Percentiles rank a stretch among this genome's conserved stretches.
Evolutionary conservation across 2,113 vertebrate species (phyloP).

Genomic region (Tyto alba): DNA sequence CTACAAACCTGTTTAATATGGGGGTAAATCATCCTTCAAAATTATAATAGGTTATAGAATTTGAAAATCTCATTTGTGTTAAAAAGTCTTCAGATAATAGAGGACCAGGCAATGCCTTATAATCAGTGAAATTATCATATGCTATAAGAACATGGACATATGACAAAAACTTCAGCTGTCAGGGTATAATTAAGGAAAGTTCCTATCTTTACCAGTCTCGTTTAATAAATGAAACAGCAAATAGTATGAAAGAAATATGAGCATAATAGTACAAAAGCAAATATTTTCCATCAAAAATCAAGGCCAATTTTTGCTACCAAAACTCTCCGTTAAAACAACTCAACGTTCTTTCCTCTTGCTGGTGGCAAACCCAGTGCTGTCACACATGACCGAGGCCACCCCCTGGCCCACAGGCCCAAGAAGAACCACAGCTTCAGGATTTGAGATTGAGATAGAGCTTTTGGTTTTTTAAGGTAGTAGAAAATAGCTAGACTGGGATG

Average conservation of each 20-base stretch:
- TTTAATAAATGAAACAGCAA: not conserved
- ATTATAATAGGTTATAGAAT: not conserved
- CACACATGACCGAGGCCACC: accelerated
- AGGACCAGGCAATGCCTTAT: not conserved
- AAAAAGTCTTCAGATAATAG: not conserved
- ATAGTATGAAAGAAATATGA: not conserved
- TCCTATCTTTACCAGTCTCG: not conserved
- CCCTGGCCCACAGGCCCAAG: accelerated
- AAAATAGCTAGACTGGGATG: not conserved
- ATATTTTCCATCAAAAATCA: not conserved
- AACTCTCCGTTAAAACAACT: not conserved
- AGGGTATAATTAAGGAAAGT: not conserved
- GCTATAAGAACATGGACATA: not conserved
- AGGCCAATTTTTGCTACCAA: not conserved
- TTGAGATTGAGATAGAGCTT: not conserved
- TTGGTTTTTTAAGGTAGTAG: accelerated
- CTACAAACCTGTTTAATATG: not conserved
- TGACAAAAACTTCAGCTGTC: not conserved
- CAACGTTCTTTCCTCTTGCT: not conserved
- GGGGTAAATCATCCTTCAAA: not conserved
- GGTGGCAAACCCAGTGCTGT: not conserved
- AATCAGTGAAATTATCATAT: not conserved
- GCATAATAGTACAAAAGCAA: not conserved
- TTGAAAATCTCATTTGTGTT: not conserved
- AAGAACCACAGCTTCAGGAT: not conserved